A percentile compares a stretch with the other conserved stretches of the same genome.
Conservation (phyloP, 2,888 invertebrate genomes). For the Acanthoscelides obtectus region DNA sequence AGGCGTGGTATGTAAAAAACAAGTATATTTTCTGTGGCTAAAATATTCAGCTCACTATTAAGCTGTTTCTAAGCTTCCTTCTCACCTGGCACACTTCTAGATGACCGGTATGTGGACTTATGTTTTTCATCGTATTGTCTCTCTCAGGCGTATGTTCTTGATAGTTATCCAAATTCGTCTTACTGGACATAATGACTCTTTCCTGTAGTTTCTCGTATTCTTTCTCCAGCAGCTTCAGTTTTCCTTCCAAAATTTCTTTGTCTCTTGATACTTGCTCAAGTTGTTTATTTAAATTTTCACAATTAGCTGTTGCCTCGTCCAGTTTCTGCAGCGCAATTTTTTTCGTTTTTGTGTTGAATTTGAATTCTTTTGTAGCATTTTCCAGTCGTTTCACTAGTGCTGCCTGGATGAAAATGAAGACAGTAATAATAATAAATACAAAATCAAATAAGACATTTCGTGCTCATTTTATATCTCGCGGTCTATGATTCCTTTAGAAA, state of each 20-base stretch:
- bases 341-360: slow-evolving; percentile 37
- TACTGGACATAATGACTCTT: slow-evolving; percentile 21
- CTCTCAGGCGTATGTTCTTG: slow-evolving; percentile 28
- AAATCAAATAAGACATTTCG: no score
- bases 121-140: slow-evolving; percentile 14
- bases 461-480: no score
- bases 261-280: slow-evolving; percentile 35
- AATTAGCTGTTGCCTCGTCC: slow-evolving; percentile 32
- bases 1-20: no score
- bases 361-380: slow-evolving; percentile 39
- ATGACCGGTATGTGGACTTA: neutral
- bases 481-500: no score
- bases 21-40: no score
- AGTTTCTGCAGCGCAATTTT: slow-evolving; percentile 37
- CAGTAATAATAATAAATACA: no score
- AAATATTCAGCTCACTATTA: slow-evolving; percentile 1
- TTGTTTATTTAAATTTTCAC: slow-evolving; percentile 29
- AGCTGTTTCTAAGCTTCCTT: neutral
- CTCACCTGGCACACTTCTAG: neutral
- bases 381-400: slow-evolving; percentile 35
- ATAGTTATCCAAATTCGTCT: slow-evolving; percentile 7
- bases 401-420: slow-evolving; percentile 8
- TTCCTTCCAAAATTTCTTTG: slow-evolving; percentile 36
- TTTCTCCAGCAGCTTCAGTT: slow-evolving; percentile 31
- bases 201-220: slow-evolving; percentile 37